A percentile compares a stretch with the other conserved stretches of the same genome.
phyloP scores from a whole-genome alignment of 2,113 vertebrate species.

The Ranitomeya imitator region DNA sequence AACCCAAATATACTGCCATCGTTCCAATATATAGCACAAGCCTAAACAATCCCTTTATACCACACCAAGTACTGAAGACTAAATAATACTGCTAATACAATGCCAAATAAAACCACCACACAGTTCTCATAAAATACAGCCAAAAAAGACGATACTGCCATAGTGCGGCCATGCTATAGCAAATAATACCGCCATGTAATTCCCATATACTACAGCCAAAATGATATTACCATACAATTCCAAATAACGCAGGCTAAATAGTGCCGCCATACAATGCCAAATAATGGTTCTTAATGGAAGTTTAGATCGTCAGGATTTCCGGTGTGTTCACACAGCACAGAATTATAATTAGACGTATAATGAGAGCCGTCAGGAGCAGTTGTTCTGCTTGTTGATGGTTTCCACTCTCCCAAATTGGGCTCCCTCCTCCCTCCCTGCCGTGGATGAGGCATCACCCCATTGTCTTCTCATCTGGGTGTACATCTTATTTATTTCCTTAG shows the following conservation, averaged over 20 bases:
- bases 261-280: neutral
- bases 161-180: neutral
- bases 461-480: slow-evolving; percentile 1
- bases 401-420: neutral
- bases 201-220: neutral
- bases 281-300: neutral
- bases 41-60: too few species aligned
- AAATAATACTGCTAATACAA: too few species aligned
- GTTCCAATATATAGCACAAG: too few species aligned
- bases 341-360: neutral
- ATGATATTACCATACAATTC: neutral
- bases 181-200: neutral
- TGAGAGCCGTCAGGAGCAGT: neutral
- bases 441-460: neutral
- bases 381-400: neutral
- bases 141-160: neutral
- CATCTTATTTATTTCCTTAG: neutral
- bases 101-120: too few species aligned
- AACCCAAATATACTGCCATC: too few species aligned
- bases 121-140: too few species aligned
- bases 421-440: neutral
- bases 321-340: too few species aligned
- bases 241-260: neutral
- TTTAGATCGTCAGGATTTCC: too few species aligned
- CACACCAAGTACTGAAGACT: too few species aligned